Conservation (phyloP, 2,113 vertebrate species). For the Indicator maculatus region DNA sequence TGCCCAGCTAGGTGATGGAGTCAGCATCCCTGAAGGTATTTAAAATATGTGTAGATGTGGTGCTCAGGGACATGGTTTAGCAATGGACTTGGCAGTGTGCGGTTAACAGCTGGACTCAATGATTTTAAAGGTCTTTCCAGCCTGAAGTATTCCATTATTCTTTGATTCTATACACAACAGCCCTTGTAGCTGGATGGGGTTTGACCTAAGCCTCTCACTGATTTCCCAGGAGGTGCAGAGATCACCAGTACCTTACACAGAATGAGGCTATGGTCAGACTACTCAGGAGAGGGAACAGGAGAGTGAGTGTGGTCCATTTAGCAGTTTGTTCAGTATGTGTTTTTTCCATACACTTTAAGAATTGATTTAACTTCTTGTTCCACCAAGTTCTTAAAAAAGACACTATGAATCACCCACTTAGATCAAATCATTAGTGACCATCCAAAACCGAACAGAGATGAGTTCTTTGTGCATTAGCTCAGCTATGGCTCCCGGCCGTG, state of each 20-base stretch:
- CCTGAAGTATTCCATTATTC: no score
- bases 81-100: no score
- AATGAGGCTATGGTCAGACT: neutral
- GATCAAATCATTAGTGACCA: neutral
- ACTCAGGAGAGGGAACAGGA: neutral
- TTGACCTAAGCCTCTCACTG: neutral
- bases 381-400: neutral
- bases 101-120: no score
- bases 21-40: no score
- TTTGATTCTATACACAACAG: neutral
- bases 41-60: no score
- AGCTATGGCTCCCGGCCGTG: neutral
- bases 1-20: no score
- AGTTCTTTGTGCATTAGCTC: constrained; percentile 10
- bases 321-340: neutral
- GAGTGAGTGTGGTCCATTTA: neutral
- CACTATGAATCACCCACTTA: neutral
- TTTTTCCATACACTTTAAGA: neutral
- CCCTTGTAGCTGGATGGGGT: neutral
- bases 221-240: neutral
- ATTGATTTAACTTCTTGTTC: neutral
- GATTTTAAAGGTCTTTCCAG: no score
- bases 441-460: neutral
- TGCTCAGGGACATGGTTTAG: no score
- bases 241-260: neutral